Conservation (phyloP, 2,888 invertebrate species). For the Pycnomerus fuliginosus region DNA sequence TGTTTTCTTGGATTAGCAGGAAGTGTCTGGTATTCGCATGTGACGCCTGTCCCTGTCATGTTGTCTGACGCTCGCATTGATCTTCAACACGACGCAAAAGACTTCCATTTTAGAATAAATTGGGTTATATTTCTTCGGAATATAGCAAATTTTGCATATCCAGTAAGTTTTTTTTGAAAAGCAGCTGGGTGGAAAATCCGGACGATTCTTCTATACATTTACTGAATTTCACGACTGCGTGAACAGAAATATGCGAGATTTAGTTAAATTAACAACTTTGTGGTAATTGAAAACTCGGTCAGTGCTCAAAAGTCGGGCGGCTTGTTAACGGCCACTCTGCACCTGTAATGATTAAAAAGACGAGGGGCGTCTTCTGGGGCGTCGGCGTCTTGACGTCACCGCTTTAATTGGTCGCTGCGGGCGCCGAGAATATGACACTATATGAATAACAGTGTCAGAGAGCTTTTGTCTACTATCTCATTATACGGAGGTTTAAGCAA, state of each 20-base stretch:
- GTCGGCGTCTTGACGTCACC: constrained; percentile 28
- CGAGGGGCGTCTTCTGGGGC: constrained; percentile 2
- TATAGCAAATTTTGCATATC: too few species aligned
- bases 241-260: too few species aligned
- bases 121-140: constrained; percentile 20
- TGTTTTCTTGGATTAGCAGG: constrained; percentile 14
- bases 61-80: constrained; percentile 16
- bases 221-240: too few species aligned
- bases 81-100: constrained; percentile 10
- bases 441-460: constrained; percentile 28
- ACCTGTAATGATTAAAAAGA: constrained; percentile 20
- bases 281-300: too few species aligned
- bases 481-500: constrained; percentile 29
- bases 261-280: too few species aligned
- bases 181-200: too few species aligned
- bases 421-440: constrained; percentile 27
- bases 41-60: constrained; percentile 20
- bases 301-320: background rate
- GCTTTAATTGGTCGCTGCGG: constrained; percentile 29
- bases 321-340: constrained; percentile 6
- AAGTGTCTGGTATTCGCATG: constrained; percentile 13
- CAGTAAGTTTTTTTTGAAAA: too few species aligned
- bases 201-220: too few species aligned
- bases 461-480: constrained; percentile 30
- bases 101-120: constrained; percentile 21